Base-by-base conservation (phyloP, 2,797 vertebrate genomes). In the Columba guinea region DNA sequence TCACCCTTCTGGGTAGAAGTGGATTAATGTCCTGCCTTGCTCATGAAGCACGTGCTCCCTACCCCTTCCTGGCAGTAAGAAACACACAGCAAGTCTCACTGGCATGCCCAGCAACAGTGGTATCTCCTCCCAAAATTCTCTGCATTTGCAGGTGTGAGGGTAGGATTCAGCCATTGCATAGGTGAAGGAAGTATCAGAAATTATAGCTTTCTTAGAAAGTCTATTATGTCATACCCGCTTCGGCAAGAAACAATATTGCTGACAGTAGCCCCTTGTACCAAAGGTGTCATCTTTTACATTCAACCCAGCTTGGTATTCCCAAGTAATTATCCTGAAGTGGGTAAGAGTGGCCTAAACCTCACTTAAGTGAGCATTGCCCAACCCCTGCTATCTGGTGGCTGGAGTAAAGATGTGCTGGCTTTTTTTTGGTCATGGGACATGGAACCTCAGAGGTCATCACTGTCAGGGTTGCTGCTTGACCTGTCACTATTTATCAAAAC, bases 401-500 rank as follows among this genome's bases (percentile, higher is more conserved):
- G 22, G 6, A 32, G 7, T 39, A 27, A 60, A 76, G 44, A 53
- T 0, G 1, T 49, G 2, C 10, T 76, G 27, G 14, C 4, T 2
- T 56, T 60, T 89, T 89, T 71, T n/a, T 5, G 30, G 13, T 11
- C 7, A 10, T 6, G 70, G 9, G 32, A 27, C 46, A 13, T 63
- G 56, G 78, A 84, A 80, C 10, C 11, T 73, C 27, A 35, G 35
- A 8, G 12, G 64, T 84, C 19, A 37, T n/a, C 2, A 3, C 4
- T 55, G 34, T 52, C 11, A 27, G 6, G 28, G 13, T 26, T 73
- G 89, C 18, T 7, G 21, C 37, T 56, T 80, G 34, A 80, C 5
- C 6, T 48, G 5, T 39, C 3, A 2, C 9, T 82, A 4, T 67
- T 86, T 74, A 78, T 22, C 13, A 84, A 88, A 58, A 59, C 6